Conservation (phyloP, 1,140 invertebrate species). For the Chrysomallon squamiferum region DNA sequence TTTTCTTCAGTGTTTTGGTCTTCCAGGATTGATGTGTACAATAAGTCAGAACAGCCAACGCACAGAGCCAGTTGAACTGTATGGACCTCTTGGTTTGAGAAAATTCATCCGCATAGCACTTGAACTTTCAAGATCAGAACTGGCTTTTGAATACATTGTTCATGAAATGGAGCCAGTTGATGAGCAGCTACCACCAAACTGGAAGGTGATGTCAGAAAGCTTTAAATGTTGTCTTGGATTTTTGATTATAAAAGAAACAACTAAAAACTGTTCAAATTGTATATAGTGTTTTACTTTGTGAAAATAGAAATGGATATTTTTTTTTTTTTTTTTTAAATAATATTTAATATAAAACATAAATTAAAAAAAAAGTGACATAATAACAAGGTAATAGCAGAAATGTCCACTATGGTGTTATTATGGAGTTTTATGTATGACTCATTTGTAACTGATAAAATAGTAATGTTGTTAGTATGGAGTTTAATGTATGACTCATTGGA, state of each 20-base stretch:
- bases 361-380: no score
- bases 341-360: not conserved
- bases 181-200: constrained; percentile 54
- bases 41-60: constrained; percentile 54
- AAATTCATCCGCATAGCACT: constrained; percentile 57
- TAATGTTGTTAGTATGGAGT: not conserved
- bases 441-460: not conserved
- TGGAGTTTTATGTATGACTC: not conserved
- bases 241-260: not conserved
- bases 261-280: not conserved
- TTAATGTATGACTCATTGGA: no score
- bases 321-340: no score
- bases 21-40: constrained; percentile 66
- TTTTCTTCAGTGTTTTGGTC: constrained; percentile 62
- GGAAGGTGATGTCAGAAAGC: constrained; percentile 33
- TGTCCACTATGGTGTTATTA: no score
- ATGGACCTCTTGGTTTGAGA: constrained; percentile 62
- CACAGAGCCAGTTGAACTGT: constrained; percentile 57
- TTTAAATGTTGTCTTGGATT: not conserved
- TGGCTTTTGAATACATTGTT: constrained; percentile 60
- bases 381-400: no score
- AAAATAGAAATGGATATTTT: no score
- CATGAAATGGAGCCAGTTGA: constrained; percentile 60
- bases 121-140: constrained; percentile 53
- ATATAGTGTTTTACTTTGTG: not conserved